Base-by-base conservation (phyloP, 2,888 invertebrate species). In the Cloeon dipterum region DNA sequence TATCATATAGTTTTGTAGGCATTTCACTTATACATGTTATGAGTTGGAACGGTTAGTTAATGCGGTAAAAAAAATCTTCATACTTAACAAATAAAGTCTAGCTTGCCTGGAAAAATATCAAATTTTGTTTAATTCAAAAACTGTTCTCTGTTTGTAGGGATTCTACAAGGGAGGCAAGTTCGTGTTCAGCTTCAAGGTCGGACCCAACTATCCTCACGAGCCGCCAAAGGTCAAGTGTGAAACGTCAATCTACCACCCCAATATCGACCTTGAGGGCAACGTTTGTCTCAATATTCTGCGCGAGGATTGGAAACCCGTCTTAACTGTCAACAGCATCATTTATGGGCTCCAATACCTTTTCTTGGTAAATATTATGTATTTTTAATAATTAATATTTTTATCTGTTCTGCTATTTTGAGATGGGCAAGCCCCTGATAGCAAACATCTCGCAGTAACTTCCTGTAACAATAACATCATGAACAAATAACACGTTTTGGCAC, bases 191-290 rank as follows among this genome's bases (percentile, higher is more conserved):
- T 96, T 96, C 66, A 86, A 85, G 69, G 85, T 96, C 53, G 89
- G 91, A 47, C 88, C 88, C 52, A 91, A 85, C 60, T 96, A 96
- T 61, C 94, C 94, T 20, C 94, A 94, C 53, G 93, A 94, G 58
- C 91, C 94, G 32, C 94, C 94, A 16, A 96, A 96, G 63, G 94
- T 96, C 21, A 94, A 94, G 61, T 94, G 94, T 62, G 89, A 88
- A 62, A 93, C 93, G 32, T 79, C 82, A 54, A 89, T 94, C 35
- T 96, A 94, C 58, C 94, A 96, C 61, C 94, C 94, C 11, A 96
- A 96, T 57, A 96, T 96, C 56, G 94, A 96, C 63, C 65, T 91
- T 50, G 91, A 94, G 54, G 94, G 94, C 47, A 94, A 94, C 61
- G 91, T 96, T 20, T 94, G 94, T 56, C 68, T 94, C 44, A 96